phyloP scores from a whole-genome alignment of 2,113 vertebrate genomes.

The Paracanthobrama guichenoti region DNA sequence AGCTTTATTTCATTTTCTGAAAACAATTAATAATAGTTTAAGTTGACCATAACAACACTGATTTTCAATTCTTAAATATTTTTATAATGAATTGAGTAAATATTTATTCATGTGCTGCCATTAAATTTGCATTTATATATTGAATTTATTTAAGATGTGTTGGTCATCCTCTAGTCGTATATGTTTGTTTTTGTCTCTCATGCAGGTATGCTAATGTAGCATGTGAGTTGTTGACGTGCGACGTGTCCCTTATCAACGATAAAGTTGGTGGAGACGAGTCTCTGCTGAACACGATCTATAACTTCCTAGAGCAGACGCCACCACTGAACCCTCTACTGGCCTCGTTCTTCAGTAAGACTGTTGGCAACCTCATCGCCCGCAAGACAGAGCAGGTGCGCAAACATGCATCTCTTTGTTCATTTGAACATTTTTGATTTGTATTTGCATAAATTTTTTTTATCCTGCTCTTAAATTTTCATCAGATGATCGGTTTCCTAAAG shows the following conservation, averaged over 20 bases:
- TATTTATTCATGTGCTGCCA: too few relatives aligned
- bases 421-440: neutral
- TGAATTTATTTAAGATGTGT: neutral
- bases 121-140: neutral
- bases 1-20: neutral
- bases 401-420: neutral
- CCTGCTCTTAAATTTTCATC: neutral
- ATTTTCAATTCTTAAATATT: neutral
- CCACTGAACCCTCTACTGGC: conserved; percentile 93
- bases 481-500: conserved; percentile 91
- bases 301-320: conserved; percentile 87
- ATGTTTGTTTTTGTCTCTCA: neutral
- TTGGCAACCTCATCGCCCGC: conserved; percentile 90
- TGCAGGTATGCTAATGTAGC: conserved; percentile 90
- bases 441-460: neutral
- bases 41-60: neutral
- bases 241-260: conserved; percentile 93
- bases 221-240: conserved; percentile 94
- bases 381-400: conserved; percentile 89
- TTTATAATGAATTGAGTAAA: neutral
- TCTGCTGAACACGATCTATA: conserved; percentile 85
- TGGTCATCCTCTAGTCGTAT: neutral
- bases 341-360: conserved; percentile 98
- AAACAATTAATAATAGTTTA: neutral
- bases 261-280: conserved; percentile 86